Evolutionary conservation across 2,113 vertebrate species (phyloP), one percentile per base, ranked within the genome.

Genomic region (Limnothrissa miodon): DNA sequence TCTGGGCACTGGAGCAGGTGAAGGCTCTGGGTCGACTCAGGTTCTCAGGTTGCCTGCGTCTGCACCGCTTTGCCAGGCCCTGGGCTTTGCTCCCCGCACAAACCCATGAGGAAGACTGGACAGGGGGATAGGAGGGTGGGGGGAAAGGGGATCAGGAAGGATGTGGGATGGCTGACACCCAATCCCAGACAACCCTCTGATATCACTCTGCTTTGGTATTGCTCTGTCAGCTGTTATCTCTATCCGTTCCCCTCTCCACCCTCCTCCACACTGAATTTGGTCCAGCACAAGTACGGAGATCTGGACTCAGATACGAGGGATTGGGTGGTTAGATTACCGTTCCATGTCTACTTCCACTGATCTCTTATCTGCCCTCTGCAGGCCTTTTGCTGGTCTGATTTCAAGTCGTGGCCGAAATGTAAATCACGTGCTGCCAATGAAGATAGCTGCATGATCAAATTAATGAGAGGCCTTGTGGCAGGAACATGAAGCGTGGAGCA

Each of bases 31-130:
- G 80, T 44, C 81, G 45, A 44, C 56, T 83, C 78, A 53, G 51
- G 70, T 87, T 83, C 56, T 83, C 78, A 53, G 51, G 70, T 87
- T 83, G 53, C 84, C 15, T 39, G 19, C 78, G 78, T 81, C 45
- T 33, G 51, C 81, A 56, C 39, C 80, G 78, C 59, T 33, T 13
- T 70, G 62, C 62, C 62, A 70, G 62, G 62, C 13, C 62, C 62
- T 29, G 5, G 11, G 62, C 25, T 70, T 33, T 70, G 62, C 33
- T 66, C 25, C 62, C 62, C 62, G 17, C 62, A 70, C 29, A 15
- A 36, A 33, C 29, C 62, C 29, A 36, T 11, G 0, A 36, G 62
- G 33, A 29, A 70, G 62, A 70, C 29, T 29, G 4, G 29, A 4
- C 29, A 10, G 15, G 59, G 25, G n/a, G 59, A 9, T n/a, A n/a